These are phyloP conservation scores for Clarias fuscus DNA, from an alignment of 2,797 vertebrate genomes.

Conservation along the genomic window DNA sequence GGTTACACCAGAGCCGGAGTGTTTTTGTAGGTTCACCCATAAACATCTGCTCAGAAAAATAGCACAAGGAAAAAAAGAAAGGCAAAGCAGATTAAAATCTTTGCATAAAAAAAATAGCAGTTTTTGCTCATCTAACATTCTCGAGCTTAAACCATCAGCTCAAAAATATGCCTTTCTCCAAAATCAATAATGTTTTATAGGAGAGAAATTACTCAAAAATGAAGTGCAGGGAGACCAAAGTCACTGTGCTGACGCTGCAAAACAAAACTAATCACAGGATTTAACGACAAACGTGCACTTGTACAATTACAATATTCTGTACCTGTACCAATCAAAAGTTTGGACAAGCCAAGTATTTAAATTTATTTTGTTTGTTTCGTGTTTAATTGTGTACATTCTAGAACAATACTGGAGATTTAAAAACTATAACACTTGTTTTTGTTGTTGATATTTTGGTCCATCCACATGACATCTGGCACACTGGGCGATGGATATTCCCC, in stretches of 20 bases:
- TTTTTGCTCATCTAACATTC: neutral
- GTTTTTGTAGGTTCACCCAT: neutral
- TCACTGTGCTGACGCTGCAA: no score
- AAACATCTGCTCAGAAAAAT: neutral
- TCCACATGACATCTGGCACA: no score
- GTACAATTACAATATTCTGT: neutral
- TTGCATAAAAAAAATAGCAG: neutral
- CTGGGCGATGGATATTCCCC: no score
- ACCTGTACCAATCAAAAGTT: no score
- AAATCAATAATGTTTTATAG: neutral
- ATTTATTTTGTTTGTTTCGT: no score
- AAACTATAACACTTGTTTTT: no score
- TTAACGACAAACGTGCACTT: neutral
- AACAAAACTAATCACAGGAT: neutral
- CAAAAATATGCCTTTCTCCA: neutral
- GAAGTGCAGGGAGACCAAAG: neutral
- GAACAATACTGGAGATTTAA: no score
- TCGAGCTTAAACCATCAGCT: neutral
- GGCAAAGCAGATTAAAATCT: no score
- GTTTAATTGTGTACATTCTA: no score
- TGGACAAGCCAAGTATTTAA: no score
- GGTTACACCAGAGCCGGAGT: neutral
- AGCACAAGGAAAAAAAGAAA: neutral
- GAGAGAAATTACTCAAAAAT: neutral
- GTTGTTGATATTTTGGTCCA: no score